A percentile compares a stretch with the other conserved stretches of the same genome.
Evolutionary conservation across 2,888 invertebrate species (phyloP).

Genomic region (Chloromyia formosa): DNA sequence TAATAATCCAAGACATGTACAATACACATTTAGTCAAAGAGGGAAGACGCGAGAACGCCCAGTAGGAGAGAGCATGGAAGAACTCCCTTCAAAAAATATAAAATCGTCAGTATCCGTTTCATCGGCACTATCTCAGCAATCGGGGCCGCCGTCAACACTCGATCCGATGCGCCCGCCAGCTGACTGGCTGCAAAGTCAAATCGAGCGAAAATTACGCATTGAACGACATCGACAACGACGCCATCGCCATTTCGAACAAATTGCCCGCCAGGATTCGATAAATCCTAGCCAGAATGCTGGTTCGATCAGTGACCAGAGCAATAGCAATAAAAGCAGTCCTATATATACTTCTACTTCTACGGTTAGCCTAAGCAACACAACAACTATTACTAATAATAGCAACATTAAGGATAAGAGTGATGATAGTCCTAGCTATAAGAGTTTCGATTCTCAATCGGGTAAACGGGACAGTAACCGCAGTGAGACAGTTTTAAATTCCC

Average conservation of each 20-base stretch:
- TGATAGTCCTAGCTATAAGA: constrained; percentile 31
- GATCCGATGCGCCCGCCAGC: constrained; percentile 13
- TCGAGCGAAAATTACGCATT: constrained; percentile 33
- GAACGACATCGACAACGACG: constrained; percentile 38
- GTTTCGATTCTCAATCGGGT: constrained; percentile 5
- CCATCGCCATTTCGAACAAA: constrained; percentile 23
- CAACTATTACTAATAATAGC: constrained; percentile 2
- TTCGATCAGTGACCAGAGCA: constrained; percentile 1
- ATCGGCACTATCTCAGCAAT: constrained; percentile 11
- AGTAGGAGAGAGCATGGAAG: background rate
- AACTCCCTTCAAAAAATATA: constrained; percentile 9
- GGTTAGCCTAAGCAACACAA: too few species aligned
- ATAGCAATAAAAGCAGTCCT: background rate
- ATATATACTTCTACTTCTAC: constrained; percentile 5
- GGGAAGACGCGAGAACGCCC: background rate
- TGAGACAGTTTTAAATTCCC: background rate
- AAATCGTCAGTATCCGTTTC: constrained; percentile 9
- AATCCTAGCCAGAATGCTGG: background rate
- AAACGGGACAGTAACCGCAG: background rate
- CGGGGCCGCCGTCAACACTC: background rate
- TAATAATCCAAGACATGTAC: constrained; percentile 54
- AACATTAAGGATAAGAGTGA: constrained; percentile 25
- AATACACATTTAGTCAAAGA: constrained; percentile 43
- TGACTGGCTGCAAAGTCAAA: constrained; percentile 25
- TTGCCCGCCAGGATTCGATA: background rate